Conservation (phyloP, 2,797 vertebrate genomes). For the Ctenochaetus hawaiiensis region DNA sequence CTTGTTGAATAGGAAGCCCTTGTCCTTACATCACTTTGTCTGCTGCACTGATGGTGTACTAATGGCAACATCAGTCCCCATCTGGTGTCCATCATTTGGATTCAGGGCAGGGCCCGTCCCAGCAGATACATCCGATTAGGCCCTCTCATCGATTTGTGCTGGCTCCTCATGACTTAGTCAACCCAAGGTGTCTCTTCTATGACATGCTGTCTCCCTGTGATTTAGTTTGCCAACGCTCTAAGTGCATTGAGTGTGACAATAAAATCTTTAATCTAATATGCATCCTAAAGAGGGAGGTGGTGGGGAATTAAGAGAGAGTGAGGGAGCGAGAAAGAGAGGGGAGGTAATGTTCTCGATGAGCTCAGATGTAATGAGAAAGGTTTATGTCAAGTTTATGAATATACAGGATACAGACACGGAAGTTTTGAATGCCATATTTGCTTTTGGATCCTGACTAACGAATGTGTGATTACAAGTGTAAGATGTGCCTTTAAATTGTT, state of each 20-base stretch:
- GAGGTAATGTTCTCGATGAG: slow-evolving; percentile 63
- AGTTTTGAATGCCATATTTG: slow-evolving; percentile 14
- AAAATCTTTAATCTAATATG: slow-evolving; percentile 85
- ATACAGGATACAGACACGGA: slow-evolving; percentile 22
- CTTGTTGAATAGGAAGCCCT: slow-evolving; percentile 66
- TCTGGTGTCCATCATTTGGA: slow-evolving; percentile 83
- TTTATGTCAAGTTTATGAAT: slow-evolving; percentile 64
- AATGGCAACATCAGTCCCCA: slow-evolving; percentile 79
- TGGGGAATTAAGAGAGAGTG: slow-evolving; percentile 62
- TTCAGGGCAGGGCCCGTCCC: slow-evolving; percentile 80
- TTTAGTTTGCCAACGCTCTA: slow-evolving; percentile 83
- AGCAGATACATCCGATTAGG: slow-evolving; percentile 87
- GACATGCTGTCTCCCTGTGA: slow-evolving; percentile 79
- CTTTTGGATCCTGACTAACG: slow-evolving; percentile 29
- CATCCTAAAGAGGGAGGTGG: slow-evolving; percentile 75
- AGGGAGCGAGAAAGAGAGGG: slow-evolving; percentile 27
- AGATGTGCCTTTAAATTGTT: slow-evolving; percentile 23
- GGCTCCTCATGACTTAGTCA: slow-evolving; percentile 82
- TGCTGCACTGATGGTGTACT: slow-evolving; percentile 72
- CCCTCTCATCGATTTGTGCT: slow-evolving; percentile 82
- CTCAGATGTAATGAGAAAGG: slow-evolving; percentile 68
- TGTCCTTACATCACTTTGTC: slow-evolving; percentile 73
- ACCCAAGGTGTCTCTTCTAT: slow-evolving; percentile 84
- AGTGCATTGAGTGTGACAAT: slow-evolving; percentile 84
- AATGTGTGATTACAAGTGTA: slow-evolving; percentile 22